Percentiles rank a stretch among this genome's conserved stretches.
Conservation (phyloP, 2,113 vertebrate species). For the Rattus norvegicus region DNA sequence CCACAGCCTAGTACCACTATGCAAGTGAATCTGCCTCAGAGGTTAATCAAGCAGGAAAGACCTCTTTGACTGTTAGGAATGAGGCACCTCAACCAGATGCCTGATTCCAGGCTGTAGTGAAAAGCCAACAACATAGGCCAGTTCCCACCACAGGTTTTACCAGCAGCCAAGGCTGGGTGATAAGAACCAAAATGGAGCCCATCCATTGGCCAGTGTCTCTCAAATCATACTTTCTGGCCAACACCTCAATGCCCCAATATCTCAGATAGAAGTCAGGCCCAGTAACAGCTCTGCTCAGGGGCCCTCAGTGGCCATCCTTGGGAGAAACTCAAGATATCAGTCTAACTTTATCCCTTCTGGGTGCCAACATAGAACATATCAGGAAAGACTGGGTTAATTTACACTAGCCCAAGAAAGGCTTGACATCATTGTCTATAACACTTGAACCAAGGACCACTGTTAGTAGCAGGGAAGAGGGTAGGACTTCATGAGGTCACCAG, state of each 20-base stretch:
- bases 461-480: accelerated
- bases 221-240: accelerated
- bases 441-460: too few relatives aligned
- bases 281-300: background rate
- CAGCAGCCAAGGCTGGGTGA: background rate
- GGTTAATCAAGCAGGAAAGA: background rate
- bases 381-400: too few relatives aligned
- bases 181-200: too few relatives aligned
- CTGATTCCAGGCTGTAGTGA: background rate
- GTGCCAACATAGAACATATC: background rate
- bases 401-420: background rate
- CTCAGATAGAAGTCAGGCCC: accelerated
- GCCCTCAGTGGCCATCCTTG: background rate
- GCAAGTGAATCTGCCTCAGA: background rate
- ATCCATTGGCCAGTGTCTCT: accelerated
- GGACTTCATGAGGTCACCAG: background rate
- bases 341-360: background rate
- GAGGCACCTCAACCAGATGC: background rate
- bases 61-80: background rate
- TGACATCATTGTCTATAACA: accelerated
- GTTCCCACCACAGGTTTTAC: background rate
- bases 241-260: background rate
- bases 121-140: accelerated
- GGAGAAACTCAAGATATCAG: accelerated
- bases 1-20: too few relatives aligned